Conservation (phyloP, 1,140 invertebrate genomes). For the Apis cerana region DNA sequence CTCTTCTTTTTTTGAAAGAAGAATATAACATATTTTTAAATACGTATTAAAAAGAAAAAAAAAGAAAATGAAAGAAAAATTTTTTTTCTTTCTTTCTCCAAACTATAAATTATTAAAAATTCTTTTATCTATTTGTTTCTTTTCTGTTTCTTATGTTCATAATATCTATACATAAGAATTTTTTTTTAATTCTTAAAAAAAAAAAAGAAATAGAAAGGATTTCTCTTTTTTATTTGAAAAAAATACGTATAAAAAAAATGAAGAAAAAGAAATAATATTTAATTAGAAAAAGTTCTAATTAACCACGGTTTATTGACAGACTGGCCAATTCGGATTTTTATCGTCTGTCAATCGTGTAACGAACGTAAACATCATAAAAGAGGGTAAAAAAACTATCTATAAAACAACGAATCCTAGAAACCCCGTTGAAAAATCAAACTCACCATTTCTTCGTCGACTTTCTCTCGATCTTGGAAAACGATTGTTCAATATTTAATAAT, state of each 20-base stretch:
- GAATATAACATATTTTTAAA: no score
- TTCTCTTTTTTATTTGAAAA: background rate
- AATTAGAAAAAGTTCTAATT: background rate
- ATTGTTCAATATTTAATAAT: slow-evolving; percentile 26
- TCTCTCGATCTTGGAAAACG: slow-evolving; percentile 13
- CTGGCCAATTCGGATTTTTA: background rate
- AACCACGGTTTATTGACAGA: background rate
- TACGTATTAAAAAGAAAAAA: background rate
- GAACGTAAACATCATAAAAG: background rate
- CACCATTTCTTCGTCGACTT: slow-evolving; percentile 24
- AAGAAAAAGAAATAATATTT: background rate
- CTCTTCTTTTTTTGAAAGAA: no score
- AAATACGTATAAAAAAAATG: background rate
- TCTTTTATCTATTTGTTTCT: background rate
- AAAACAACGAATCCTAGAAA: background rate
- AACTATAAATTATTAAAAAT: no score
- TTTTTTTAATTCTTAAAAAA: no score
- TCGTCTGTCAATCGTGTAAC: background rate
- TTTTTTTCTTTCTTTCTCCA: background rate
- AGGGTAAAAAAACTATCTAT: background rate
- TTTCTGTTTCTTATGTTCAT: background rate
- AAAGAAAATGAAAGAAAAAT: background rate
- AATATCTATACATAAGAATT: background rate
- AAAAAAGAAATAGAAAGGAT: background rate
- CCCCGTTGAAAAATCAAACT: slow-evolving; percentile 4